Evolutionary conservation across 2,888 invertebrate genomes (phyloP).

Genomic region (Cryptus armator): DNA sequence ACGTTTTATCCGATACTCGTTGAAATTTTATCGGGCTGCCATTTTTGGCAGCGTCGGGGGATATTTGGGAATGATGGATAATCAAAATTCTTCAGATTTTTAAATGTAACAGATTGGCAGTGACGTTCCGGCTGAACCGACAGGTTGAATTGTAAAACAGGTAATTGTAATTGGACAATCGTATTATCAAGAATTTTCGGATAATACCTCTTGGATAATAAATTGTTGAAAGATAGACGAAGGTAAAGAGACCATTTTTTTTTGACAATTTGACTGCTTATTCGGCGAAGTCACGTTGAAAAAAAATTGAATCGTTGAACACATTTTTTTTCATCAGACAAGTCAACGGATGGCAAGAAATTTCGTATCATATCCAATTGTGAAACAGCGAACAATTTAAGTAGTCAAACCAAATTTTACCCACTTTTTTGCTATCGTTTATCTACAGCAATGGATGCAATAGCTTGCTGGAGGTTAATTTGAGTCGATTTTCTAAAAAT

Average conservation of each 20-base stretch:
- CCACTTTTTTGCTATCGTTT: no score
- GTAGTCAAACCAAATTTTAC: no score
- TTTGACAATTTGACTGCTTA: not conserved
- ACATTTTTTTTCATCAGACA: no score
- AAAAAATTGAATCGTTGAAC: no score
- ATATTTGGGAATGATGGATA: not conserved
- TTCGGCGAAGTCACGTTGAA: no score
- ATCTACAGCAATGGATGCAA: no score
- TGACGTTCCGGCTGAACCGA: no score
- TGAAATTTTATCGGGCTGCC: not conserved
- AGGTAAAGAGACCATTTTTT: not conserved
- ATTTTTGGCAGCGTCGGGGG: not conserved
- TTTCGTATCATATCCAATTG: no score
- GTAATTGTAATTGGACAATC: not conserved
- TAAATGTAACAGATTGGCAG: not conserved
- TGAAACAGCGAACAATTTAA: no score
- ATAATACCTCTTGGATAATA: not conserved
- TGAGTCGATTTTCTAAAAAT: no score
- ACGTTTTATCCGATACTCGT: constrained; percentile 3
- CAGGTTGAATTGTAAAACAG: not conserved
- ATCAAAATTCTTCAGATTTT: not conserved
- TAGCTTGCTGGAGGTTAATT: no score
- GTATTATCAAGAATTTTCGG: not conserved
- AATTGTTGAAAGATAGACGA: not conserved
- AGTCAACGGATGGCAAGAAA: no score